These are phyloP conservation scores for Gnathonemus echidnorhynchus DNA, from an alignment of 2,113 vertebrate genomes.

Conservation along the genomic window DNA sequence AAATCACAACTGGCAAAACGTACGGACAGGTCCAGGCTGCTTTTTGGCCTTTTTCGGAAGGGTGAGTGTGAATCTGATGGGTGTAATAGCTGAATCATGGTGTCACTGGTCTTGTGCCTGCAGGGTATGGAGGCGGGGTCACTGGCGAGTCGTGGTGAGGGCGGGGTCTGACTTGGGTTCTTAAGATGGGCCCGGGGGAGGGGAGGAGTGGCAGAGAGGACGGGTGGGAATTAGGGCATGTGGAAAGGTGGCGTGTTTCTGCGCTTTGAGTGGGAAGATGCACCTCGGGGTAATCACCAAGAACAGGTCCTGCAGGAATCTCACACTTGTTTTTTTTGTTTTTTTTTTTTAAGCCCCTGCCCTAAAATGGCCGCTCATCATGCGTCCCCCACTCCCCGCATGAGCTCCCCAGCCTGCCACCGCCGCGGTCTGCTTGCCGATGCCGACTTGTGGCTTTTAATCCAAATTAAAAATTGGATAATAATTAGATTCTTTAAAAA, in stretches of 20 bases:
- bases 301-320: constrained; percentile 17
- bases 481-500: neutral
- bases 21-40: neutral
- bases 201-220: neutral
- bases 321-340: neutral
- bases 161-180: neutral
- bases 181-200: neutral
- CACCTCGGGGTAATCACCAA: neutral
- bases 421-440: neutral
- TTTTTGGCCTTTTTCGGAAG: constrained; percentile 7
- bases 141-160: constrained; percentile 10
- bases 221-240: neutral
- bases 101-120: constrained; percentile 14
- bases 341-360: neutral
- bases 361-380: constrained; percentile 34
- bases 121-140: neutral
- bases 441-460: neutral
- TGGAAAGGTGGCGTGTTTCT: neutral
- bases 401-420: constrained; percentile 29
- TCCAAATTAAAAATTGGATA: neutral
- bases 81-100: constrained; percentile 20
- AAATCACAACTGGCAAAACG: neutral
- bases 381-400: constrained; percentile 42
- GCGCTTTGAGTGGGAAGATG: neutral
- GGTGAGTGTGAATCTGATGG: constrained; percentile 17